Percentiles rank a stretch among this genome's conserved stretches.
Conservation (phyloP, 2,797 vertebrate species). For the Sebastes itinus region DNA sequence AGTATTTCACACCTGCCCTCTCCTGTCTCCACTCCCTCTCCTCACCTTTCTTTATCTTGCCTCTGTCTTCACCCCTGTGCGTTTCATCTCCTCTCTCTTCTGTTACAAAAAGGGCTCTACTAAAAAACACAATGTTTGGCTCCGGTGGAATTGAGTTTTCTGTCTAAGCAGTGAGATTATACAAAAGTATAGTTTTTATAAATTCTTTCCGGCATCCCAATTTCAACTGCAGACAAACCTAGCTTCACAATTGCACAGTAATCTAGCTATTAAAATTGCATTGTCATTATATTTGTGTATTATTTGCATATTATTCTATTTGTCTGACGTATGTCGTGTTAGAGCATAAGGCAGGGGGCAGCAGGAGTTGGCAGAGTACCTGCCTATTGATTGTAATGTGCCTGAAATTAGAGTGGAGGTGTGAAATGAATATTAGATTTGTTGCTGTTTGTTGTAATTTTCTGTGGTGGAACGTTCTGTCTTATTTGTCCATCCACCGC, state of each 20-base stretch:
- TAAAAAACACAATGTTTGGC: constrained; percentile 3
- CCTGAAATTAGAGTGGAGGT: constrained; percentile 56
- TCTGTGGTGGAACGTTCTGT: constrained; percentile 14
- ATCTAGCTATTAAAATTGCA: constrained; percentile 9
- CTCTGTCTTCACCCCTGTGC: not conserved
- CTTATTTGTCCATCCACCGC: constrained; percentile 34
- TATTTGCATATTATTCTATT: constrained; percentile 24
- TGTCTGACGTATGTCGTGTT: not conserved
- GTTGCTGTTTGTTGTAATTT: constrained; percentile 53
- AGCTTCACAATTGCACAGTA: not conserved
- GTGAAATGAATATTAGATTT: constrained; percentile 69
- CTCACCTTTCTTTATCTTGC: constrained; percentile 9
- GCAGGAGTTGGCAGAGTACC: constrained; percentile 7
- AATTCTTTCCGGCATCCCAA: not conserved
- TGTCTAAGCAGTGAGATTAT: not conserved
- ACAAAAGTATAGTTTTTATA: not conserved
- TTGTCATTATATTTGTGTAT: constrained; percentile 13
- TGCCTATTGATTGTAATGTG: constrained; percentile 51
- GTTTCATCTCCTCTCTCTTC: not conserved
- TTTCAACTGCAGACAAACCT: not conserved
- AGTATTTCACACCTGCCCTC: constrained; percentile 55
- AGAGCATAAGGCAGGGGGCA: not conserved
- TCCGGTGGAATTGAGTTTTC: not conserved
- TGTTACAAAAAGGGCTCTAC: not conserved
- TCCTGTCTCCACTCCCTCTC: constrained; percentile 25